These are phyloP conservation scores for Leguminivora glycinivorella DNA, from an alignment of 1,140 invertebrate genomes.

Conservation along the genomic window DNA sequence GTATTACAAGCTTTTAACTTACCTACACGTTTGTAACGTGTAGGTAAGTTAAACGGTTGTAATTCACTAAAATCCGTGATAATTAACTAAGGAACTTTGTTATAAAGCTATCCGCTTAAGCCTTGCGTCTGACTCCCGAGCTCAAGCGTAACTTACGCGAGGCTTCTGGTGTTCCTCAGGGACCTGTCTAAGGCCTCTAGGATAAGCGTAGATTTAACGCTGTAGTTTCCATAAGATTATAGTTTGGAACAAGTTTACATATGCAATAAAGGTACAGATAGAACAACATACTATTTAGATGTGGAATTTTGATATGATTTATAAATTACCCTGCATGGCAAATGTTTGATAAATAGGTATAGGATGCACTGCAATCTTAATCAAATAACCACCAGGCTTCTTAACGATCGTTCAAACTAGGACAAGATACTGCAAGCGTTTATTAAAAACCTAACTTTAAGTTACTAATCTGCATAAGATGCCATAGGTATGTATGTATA, in stretches of 20 bases:
- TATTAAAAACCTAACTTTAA: too few species aligned
- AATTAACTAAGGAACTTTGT: background rate
- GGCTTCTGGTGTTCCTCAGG: constrained; percentile 5
- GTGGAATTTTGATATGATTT: too few species aligned
- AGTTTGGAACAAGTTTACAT: constrained; percentile 2
- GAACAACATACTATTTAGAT: background rate
- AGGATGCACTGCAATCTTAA: too few species aligned
- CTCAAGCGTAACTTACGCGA: constrained; percentile 9
- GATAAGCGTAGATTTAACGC: constrained; percentile 12
- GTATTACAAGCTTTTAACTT: too few species aligned
- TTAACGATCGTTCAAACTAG: too few species aligned
- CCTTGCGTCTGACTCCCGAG: background rate
- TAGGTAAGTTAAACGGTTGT: background rate
- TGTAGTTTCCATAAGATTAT: constrained; percentile 1
- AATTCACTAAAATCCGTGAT: background rate
- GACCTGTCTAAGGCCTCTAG: constrained; percentile 5
- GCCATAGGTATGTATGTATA: too few species aligned
- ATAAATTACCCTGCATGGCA: too few species aligned
- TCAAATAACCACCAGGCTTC: too few species aligned
- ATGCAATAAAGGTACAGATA: background rate
- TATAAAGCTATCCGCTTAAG: constrained; percentile 1
- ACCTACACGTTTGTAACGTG: too few species aligned
- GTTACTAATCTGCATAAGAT: too few species aligned
- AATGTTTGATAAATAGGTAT: too few species aligned
- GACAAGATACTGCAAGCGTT: too few species aligned